Evolutionary conservation across 1,140 invertebrate genomes (phyloP).

Genomic region (Solenopsis invicta): DNA sequence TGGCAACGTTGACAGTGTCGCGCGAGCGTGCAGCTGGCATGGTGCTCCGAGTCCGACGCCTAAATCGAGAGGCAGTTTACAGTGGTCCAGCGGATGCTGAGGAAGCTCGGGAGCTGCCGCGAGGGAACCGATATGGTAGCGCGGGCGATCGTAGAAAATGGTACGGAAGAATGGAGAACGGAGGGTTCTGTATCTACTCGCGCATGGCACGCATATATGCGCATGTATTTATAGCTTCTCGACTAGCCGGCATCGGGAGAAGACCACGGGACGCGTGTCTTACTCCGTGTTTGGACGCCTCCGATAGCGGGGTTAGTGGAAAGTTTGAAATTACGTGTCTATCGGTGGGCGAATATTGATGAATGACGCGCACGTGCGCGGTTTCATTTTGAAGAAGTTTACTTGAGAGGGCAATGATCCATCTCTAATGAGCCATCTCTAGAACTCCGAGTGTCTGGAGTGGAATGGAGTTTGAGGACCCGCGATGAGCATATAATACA

Average conservation of each 20-base stretch:
- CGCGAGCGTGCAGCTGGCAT: slow-evolving; percentile 24
- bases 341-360: background rate
- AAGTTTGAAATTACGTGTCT: background rate
- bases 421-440: background rate
- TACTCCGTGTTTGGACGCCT: slow-evolving; percentile 12
- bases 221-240: slow-evolving; percentile 67
- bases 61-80: slow-evolving; percentile 67
- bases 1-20: slow-evolving; percentile 58
- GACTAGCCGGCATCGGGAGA: slow-evolving; percentile 40
- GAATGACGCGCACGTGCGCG: background rate
- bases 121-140: slow-evolving; percentile 6
- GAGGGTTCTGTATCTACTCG: slow-evolving; percentile 18
- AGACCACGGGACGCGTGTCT: slow-evolving; percentile 31
- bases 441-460: background rate
- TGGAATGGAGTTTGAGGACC: background rate
- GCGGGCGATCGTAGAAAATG: slow-evolving; percentile 36
- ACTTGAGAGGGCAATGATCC: background rate
- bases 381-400: background rate
- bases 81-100: slow-evolving; percentile 10
- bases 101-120: background rate
- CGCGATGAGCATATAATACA: background rate
- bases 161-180: slow-evolving; percentile 12
- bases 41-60: slow-evolving; percentile 38
- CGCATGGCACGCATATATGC: background rate
- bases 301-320: background rate